A percentile compares a stretch with the other conserved stretches of the same genome.
Evolutionary conservation across 2,888 invertebrate genomes (phyloP).

Genomic region (Drosophila gaucha): DNA sequence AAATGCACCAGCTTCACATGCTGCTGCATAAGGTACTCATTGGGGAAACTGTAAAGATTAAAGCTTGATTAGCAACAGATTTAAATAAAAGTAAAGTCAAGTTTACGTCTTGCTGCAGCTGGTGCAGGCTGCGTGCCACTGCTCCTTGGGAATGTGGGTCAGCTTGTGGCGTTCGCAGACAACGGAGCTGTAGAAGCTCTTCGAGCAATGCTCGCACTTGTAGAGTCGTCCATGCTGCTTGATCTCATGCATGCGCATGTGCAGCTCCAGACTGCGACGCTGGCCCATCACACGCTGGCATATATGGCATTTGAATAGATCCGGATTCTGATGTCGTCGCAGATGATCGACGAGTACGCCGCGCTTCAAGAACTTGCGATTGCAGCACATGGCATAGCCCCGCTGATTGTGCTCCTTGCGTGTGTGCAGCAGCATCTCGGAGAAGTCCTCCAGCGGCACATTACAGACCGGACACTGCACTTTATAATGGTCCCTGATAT

Average conservation of each 20-base stretch:
- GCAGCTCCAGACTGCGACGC: constrained; percentile 74
- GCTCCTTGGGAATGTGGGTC: constrained; percentile 79
- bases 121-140: constrained; percentile 73
- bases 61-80: not conserved
- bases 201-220: constrained; percentile 81
- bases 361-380: constrained; percentile 79
- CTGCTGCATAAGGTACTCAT: constrained; percentile 74
- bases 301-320: constrained; percentile 80
- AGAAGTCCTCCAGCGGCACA: constrained; percentile 66
- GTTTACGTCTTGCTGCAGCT: constrained; percentile 79
- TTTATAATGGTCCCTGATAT: constrained; percentile 77
- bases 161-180: constrained; percentile 78
- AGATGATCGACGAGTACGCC: constrained; percentile 82
- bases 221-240: constrained; percentile 70
- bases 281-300: constrained; percentile 77
- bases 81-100: not conserved
- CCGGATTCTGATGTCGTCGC: constrained; percentile 80
- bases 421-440: constrained; percentile 68
- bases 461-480: constrained; percentile 80
- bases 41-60: constrained; percentile 68
- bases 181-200: constrained; percentile 77
- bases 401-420: constrained; percentile 73
- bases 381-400: constrained; percentile 82
- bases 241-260: constrained; percentile 75
- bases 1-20: constrained; percentile 80